phyloP scores from a whole-genome alignment of 1,140 invertebrate species.

The Cydia strobilella region DNA sequence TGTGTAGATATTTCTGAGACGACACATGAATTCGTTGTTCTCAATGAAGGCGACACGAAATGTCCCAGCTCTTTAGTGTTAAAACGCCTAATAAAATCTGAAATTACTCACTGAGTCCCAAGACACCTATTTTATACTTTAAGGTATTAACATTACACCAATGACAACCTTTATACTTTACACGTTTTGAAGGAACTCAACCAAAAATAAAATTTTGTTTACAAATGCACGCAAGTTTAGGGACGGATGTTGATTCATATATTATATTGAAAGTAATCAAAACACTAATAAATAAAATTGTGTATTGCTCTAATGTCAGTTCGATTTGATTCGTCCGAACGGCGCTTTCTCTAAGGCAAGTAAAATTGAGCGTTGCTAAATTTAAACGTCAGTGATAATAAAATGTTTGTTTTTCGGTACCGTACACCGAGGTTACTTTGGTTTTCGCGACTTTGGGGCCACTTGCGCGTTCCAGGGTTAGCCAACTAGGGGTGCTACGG shows the following conservation, averaged over 20 bases:
- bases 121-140: background rate
- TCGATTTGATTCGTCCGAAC: conserved; percentile 25
- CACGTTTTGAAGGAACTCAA: conserved; percentile 11
- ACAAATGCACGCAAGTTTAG: conserved; percentile 18
- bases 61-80: background rate
- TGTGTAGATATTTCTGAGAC: background rate
- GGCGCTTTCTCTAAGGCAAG: conserved; percentile 14
- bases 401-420: background rate
- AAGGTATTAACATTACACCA: background rate
- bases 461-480: too few relatives aligned
- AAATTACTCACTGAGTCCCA: background rate
- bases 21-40: background rate
- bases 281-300: background rate
- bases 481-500: too few relatives aligned
- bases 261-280: conserved; percentile 22
- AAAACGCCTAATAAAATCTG: background rate
- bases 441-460: too few relatives aligned
- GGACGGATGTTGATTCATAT: conserved; percentile 22
- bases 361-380: conserved; percentile 12
- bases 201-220: background rate
- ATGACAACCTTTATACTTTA: background rate
- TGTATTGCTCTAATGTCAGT: conserved; percentile 26
- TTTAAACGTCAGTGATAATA: background rate
- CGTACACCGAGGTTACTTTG: too few relatives aligned
- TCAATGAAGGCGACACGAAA: background rate